phyloP scores from a whole-genome alignment of 2,797 vertebrate genomes.

The Pseudopleuronectes americanus region DNA sequence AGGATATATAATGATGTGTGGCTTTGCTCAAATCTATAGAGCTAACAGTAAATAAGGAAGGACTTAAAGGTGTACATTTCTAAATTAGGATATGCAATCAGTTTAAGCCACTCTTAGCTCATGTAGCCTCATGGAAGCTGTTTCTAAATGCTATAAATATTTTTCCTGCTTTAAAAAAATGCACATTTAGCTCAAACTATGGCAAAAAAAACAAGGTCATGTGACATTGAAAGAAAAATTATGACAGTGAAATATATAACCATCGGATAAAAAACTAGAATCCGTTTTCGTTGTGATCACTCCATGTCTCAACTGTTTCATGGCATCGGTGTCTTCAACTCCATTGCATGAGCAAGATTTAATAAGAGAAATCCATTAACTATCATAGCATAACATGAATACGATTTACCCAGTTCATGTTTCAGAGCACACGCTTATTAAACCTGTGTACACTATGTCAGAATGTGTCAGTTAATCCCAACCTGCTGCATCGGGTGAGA shows the following conservation, averaged over 20 bases:
- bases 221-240: too few species aligned
- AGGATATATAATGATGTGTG: too few species aligned
- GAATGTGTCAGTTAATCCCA: constrained; percentile 29
- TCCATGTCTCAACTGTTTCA: background rate
- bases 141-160: too few species aligned
- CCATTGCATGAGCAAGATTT: background rate
- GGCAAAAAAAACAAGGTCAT: too few species aligned
- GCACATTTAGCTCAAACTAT: too few species aligned
- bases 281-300: background rate
- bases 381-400: background rate
- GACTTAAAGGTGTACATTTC: too few species aligned
- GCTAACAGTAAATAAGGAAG: too few species aligned
- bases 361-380: background rate
- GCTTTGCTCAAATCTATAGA: too few species aligned
- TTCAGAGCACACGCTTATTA: constrained; percentile 25
- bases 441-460: background rate
- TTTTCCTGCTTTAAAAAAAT: too few species aligned
- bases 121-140: too few species aligned
- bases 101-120: too few species aligned
- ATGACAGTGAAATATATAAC: background rate
- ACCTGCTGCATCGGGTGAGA: constrained; percentile 5
- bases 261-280: background rate
- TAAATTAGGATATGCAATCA: too few species aligned
- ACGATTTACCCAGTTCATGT: constrained; percentile 11
- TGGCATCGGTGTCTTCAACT: background rate